These are phyloP conservation scores for Xyliphius kryptos DNA, from an alignment of 2,113 vertebrate genomes.

Conservation along the genomic window DNA sequence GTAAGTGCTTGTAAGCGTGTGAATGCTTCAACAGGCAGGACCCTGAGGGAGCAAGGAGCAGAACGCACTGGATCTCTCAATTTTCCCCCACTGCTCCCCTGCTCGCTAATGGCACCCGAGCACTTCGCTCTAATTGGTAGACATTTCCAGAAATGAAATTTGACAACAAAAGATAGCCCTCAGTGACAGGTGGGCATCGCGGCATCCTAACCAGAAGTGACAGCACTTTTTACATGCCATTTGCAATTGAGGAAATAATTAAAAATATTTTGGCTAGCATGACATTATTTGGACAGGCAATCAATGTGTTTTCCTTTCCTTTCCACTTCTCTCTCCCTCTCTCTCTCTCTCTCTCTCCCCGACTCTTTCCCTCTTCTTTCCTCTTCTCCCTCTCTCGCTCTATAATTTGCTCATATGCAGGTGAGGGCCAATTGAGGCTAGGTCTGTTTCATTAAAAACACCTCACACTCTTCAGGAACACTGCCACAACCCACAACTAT, in stretches of 20 bases:
- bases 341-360: no score
- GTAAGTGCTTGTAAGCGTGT: background rate
- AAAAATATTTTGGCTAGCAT: constrained; percentile 53
- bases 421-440: no score
- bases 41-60: constrained; percentile 5
- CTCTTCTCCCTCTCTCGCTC: no score
- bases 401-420: no score
- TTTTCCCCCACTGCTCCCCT: constrained; percentile 16
- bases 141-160: constrained; percentile 68
- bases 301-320: constrained; percentile 40
- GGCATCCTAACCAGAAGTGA: constrained; percentile 79
- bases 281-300: constrained; percentile 53
- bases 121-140: constrained; percentile 52
- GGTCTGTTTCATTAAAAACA: no score
- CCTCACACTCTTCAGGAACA: no score
- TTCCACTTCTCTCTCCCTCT: no score
- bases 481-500: no score
- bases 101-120: constrained; percentile 26
- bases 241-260: constrained; percentile 61
- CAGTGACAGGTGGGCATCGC: constrained; percentile 55
- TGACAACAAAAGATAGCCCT: constrained; percentile 75
- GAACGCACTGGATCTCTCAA: constrained; percentile 23
- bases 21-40: constrained; percentile 4
- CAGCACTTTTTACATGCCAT: constrained; percentile 64
- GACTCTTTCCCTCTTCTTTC: no score